Percentiles rank a stretch among this genome's conserved stretches.
These are phyloP conservation scores for Agrypnus murinus DNA, from an alignment of 2,888 invertebrate genomes.

Conservation along the genomic window DNA sequence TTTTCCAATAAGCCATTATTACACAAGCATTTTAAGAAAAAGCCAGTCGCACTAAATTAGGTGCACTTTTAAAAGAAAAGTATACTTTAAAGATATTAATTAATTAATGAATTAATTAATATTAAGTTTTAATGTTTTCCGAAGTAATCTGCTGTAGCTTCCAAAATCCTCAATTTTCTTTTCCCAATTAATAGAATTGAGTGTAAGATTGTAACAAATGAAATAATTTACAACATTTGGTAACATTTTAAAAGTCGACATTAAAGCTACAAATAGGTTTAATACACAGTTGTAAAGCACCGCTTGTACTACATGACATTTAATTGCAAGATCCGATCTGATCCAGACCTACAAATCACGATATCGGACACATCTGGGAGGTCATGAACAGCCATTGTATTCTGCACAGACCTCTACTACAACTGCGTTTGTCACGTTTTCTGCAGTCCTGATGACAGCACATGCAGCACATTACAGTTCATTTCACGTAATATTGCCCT, in stretches of 20 bases:
- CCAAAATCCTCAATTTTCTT: no score
- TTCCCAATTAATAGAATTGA: no score
- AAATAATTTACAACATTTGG: background rate
- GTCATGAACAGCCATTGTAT: constrained; percentile 60
- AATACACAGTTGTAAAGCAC: constrained; percentile 55
- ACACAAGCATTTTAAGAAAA: no score
- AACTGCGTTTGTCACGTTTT: constrained; percentile 56
- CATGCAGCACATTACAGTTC: constrained; percentile 41
- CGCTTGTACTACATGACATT: constrained; percentile 65
- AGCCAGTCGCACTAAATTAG: no score
- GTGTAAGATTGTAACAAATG: background rate
- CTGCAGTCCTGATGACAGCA: constrained; percentile 45
- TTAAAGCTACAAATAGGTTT: constrained; percentile 48
- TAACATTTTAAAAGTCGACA: constrained; percentile 7
- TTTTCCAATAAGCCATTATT: no score
- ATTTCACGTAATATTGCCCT: constrained; percentile 38
- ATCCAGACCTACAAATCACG: constrained; percentile 67
- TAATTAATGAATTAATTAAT: no score
- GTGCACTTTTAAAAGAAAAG: no score
- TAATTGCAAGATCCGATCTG: constrained; percentile 66
- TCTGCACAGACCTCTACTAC: constrained; percentile 50
- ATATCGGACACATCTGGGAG: constrained; percentile 61
- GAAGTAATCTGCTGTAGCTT: no score
- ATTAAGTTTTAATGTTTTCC: no score
- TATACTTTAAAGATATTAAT: no score